Evolutionary conservation across 35 echinoderm and acorn worm species (phyloP).

Genomic region (Apostichopus californicus): DNA sequence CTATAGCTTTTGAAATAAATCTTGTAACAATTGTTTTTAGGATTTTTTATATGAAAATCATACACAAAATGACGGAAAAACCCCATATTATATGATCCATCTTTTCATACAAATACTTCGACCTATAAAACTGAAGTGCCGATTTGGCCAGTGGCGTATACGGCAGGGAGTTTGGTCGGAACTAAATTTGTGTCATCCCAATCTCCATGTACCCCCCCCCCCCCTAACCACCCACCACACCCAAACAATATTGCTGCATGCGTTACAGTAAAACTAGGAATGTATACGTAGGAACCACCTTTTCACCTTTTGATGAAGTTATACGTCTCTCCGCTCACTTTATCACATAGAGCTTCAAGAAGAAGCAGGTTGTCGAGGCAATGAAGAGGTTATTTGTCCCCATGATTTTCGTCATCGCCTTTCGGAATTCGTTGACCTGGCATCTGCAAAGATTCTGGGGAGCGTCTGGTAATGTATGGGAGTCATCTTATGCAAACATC

Average conservation of each 20-base stretch:
- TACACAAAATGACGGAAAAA: too few species aligned
- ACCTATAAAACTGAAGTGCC: too few species aligned
- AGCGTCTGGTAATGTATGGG: constrained; percentile 84
- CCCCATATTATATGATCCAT: too few species aligned
- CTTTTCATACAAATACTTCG: too few species aligned
- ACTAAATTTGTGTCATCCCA: too few species aligned
- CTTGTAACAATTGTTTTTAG: too few species aligned
- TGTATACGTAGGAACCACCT: background rate
- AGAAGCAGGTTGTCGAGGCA: background rate
- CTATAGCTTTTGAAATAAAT: too few species aligned
- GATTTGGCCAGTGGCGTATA: too few species aligned
- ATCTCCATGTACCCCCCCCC: too few species aligned
- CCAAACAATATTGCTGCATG: background rate
- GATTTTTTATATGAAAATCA: too few species aligned
- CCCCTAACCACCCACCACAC: background rate
- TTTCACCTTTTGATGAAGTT: background rate
- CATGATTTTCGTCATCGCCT: constrained; percentile 67
- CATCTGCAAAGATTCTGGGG: constrained; percentile 88
- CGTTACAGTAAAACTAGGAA: too few species aligned
- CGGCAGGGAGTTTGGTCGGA: too few species aligned
- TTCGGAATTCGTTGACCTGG: constrained; percentile 85
- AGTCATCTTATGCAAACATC: constrained; percentile 60
- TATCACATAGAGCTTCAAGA: background rate
- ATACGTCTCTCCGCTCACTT: background rate
- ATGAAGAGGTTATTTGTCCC: background rate